A percentile compares a stretch with the other conserved stretches of the same genome.
Conservation (phyloP, 2,888 invertebrate genomes). For the Drosophila flavopinicola region DNA sequence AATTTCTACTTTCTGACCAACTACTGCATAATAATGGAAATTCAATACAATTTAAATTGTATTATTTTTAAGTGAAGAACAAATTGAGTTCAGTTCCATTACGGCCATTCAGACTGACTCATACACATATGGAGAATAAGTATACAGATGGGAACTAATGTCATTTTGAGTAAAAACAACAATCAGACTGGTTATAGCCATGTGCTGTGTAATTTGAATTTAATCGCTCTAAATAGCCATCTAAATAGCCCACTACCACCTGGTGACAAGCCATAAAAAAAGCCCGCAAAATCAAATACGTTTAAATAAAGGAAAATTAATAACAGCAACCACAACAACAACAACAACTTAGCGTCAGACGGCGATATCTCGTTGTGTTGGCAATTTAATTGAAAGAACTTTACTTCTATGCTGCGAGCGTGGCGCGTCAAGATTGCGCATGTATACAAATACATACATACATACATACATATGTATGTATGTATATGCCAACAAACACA, state of each 20-base stretch:
- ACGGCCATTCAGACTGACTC: too few species aligned
- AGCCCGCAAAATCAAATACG: not conserved
- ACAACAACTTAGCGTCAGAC: not conserved
- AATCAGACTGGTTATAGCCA: not conserved
- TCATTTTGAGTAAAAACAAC: not conserved
- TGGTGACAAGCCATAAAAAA: conserved; percentile 2
- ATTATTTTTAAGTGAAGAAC: too few species aligned
- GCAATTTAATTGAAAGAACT: conserved; percentile 24
- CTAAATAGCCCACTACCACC: not conserved
- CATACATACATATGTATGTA: conserved; percentile 1
- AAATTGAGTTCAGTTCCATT: too few species aligned
- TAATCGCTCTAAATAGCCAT: not conserved
- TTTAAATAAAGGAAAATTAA: not conserved
- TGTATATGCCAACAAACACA: conserved; percentile 12
- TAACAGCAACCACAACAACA: conserved; percentile 1
- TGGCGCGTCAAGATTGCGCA: conserved; percentile 29
- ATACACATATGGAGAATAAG: too few species aligned
- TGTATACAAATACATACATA: conserved; percentile 19
- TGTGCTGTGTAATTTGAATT: not conserved
- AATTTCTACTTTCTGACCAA: too few species aligned
- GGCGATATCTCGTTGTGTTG: conserved; percentile 11
- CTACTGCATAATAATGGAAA: too few species aligned
- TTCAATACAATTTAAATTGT: too few species aligned
- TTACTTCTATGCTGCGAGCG: conserved; percentile 3
- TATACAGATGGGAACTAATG: not conserved